Evolutionary conservation across 1,140 invertebrate species (phyloP), one percentile per base, ranked within the genome.

Genomic region (Amphibalanus amphitrite): DNA sequence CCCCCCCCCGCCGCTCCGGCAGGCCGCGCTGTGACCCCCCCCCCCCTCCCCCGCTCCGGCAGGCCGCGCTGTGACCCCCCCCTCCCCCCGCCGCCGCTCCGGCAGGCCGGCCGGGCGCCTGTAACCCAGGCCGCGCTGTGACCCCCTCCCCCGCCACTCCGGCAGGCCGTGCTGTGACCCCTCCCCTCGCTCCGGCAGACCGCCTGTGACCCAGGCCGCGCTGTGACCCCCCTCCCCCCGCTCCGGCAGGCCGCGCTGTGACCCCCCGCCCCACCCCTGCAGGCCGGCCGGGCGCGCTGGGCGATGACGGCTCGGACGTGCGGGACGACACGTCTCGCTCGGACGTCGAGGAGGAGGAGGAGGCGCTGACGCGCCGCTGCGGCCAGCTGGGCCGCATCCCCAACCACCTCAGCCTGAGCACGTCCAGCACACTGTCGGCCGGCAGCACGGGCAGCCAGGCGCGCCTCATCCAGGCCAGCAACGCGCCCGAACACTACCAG

Each of bases 371-470:
- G 79, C 82, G 82, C 80, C 82, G 73, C 72, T 72, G 72, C 72
- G 73, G 71, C 67, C 75, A 76, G 67, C 73, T 93, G 79, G 91
- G 91, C 75, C 85, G 88, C 78, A 94, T 91, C 77, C 91, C 91
- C 76, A 95, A 93, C 85, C 91, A 94, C 83, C 85, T 93, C 81
- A 94, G 90, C 76, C 83, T 94, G 79, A 90, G 91, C 83, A 95
- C 92, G 75, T 92, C 92, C 73, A 95, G 92, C 72, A 95, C 93
- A 20, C 86, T 94, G 78, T 95, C 92, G 74, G 92, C 92, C 72
- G 92, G 93, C 75, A 95, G 92, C 80, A 95, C 91, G 68, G 91
- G 92, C 76, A 93, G 90, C 78, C 92, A 95, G 80, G 93, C 93
- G 28, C 87, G 91, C 77, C 86, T 96, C 74, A 94, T 95, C 78